These are phyloP conservation scores for Apostichopus parvimensis DNA, from an alignment of 35 echinoderm and acorn worm genomes.

Conservation along the genomic window DNA sequence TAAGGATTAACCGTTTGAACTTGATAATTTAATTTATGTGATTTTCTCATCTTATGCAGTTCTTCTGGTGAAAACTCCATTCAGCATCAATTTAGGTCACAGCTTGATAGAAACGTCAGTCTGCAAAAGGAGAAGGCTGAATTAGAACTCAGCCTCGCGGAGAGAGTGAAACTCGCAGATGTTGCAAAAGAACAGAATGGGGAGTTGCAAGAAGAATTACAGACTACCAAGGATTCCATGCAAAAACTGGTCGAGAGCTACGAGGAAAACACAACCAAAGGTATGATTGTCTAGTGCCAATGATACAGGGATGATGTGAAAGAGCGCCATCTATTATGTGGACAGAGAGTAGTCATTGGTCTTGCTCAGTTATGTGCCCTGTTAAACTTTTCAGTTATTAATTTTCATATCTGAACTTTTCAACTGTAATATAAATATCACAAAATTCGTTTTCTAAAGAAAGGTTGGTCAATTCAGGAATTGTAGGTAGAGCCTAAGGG, in stretches of 20 bases:
- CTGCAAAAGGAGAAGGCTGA: slow-evolving; percentile 78
- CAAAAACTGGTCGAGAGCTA: slow-evolving; percentile 57
- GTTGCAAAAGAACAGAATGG: slow-evolving; percentile 38
- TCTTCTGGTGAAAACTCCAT: slow-evolving; percentile 45
- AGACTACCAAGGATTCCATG: slow-evolving; percentile 63
- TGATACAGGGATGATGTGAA: too few relatives aligned
- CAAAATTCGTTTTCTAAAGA: too few relatives aligned
- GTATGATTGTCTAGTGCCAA: slow-evolving; percentile 4
- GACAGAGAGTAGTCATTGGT: background rate
- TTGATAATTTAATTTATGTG: too few relatives aligned
- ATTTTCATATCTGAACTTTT: too few relatives aligned
- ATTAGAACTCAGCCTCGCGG: slow-evolving; percentile 62
- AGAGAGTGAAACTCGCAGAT: slow-evolving; percentile 43
- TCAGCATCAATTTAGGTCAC: slow-evolving; percentile 65
- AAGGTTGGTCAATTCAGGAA: too few relatives aligned
- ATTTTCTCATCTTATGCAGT: background rate
- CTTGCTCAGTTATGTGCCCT: background rate
- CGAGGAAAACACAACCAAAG: slow-evolving; percentile 69
- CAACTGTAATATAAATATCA: too few relatives aligned
- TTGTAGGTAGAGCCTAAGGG: too few relatives aligned
- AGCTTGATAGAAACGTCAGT: slow-evolving; percentile 68
- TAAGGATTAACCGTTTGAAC: too few relatives aligned
- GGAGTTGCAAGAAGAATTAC: slow-evolving; percentile 62
- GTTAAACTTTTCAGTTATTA: too few relatives aligned
- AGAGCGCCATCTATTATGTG: background rate